phyloP scores from a whole-genome alignment of 23 tunicate genomes.

The Halocynthia aurantium region DNA sequence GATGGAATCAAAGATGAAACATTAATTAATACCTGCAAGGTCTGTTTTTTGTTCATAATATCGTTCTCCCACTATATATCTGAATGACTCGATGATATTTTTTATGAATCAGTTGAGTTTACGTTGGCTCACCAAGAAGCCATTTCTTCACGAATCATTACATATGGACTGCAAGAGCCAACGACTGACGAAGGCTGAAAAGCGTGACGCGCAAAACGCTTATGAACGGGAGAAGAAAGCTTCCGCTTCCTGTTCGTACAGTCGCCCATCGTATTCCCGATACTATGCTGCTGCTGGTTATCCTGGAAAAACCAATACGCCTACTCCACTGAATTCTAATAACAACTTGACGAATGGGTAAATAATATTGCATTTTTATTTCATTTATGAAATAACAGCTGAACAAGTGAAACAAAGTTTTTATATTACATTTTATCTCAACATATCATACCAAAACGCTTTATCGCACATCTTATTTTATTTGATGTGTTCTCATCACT shows the following conservation, averaged over 20 bases:
- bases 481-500: too few species aligned
- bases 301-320: conserved; percentile 4
- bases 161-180: conserved; percentile 82
- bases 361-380: too few species aligned
- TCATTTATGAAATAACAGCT: too few species aligned
- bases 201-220: conserved; percentile 65
- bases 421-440: too few species aligned
- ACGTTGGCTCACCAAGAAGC: conserved; percentile 79
- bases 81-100: too few species aligned
- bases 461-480: too few species aligned
- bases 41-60: conserved; percentile 3
- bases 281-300: conserved; percentile 50
- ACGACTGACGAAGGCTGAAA: conserved; percentile 80
- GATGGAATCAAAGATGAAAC: conserved; percentile 39
- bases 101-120: too few species aligned
- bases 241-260: conserved; percentile 71
- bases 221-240: conserved; percentile 87
- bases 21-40: conserved; percentile 50
- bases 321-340: neutral
- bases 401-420: too few species aligned
- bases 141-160: conserved; percentile 85
- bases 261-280: conserved; percentile 74
- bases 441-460: too few species aligned
- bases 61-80: neutral
- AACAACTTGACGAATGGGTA: too few species aligned